Conservation (phyloP, 2,888 invertebrate genomes). For the Agriopis marginaria region DNA sequence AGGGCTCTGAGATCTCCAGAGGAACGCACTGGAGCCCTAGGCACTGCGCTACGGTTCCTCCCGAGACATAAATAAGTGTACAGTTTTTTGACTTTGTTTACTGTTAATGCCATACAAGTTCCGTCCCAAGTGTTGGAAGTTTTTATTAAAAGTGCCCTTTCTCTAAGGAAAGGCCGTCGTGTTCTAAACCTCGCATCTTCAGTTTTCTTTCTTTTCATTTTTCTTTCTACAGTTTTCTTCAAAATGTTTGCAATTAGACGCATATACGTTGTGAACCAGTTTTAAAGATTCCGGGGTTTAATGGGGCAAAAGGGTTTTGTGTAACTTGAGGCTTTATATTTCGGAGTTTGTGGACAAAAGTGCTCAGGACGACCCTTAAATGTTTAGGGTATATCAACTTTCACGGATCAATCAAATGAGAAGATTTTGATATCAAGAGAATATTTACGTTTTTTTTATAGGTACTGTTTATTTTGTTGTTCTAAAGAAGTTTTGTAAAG, state of each 20-base stretch:
- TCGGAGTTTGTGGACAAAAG: conserved; percentile 12
- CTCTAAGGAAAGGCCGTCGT: conserved; percentile 5
- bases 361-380: neutral
- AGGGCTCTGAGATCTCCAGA: no score
- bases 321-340: conserved; percentile 10
- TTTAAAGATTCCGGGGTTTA: conserved; percentile 11
- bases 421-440: neutral
- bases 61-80: no score
- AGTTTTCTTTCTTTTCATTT: neutral
- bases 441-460: neutral
- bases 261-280: conserved; percentile 15
- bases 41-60: no score
- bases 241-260: conserved; percentile 12
- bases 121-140: conserved; percentile 12
- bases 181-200: neutral
- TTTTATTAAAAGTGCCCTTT: conserved; percentile 29
- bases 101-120: conserved; percentile 6
- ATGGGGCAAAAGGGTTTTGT: conserved; percentile 13
- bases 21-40: no score
- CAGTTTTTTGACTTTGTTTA: conserved; percentile 2
- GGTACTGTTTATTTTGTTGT: neutral
- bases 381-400: conserved; percentile 10
- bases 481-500: no score
- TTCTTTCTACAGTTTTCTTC: conserved; percentile 3
- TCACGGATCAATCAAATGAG: neutral